A percentile compares a stretch with the other conserved stretches of the same genome.
phyloP scores from a whole-genome alignment of 1,140 invertebrate species.

The Leptoteleia sp. region DNA sequence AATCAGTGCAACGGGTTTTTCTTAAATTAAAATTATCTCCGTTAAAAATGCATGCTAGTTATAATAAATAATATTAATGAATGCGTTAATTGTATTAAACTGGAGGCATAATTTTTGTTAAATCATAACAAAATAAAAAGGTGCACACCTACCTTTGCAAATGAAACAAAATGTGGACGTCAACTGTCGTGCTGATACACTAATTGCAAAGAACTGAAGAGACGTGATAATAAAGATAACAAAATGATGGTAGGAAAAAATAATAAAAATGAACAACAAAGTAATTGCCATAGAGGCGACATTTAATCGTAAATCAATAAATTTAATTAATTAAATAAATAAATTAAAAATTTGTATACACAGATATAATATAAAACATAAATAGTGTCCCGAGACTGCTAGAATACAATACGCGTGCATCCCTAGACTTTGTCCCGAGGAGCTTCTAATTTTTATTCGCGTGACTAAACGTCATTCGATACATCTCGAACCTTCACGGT shows the following conservation, averaged over 20 bases:
- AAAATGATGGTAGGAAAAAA: conserved; percentile 68
- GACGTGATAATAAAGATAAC: conserved; percentile 29
- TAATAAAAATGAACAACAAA: conserved; percentile 72
- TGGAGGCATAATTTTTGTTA: conserved; percentile 8
- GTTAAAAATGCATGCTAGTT: conserved; percentile 3
- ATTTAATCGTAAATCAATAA: conserved; percentile 81
- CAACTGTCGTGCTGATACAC: conserved; percentile 29
- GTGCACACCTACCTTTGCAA: conserved; percentile 62
- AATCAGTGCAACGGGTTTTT: not conserved
- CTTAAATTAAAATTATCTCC: not conserved
- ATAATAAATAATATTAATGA: not conserved
- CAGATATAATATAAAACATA: conserved; percentile 80
- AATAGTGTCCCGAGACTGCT: conserved; percentile 78
- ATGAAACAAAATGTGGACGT: conserved; percentile 50
- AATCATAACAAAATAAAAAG: conserved; percentile 49
- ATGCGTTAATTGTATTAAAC: not conserved
- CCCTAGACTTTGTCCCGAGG: conserved; percentile 57
- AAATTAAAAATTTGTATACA: conserved; percentile 81
- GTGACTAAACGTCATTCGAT: conserved; percentile 62
- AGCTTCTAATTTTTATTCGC: conserved; percentile 59
- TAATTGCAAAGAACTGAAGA: conserved; percentile 24
- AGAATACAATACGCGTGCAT: conserved; percentile 72
- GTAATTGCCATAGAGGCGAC: too few relatives aligned
- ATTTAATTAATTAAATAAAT: conserved; percentile 82
- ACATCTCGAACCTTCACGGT: conserved; percentile 53